Conservation (phyloP, 2,888 invertebrate genomes). For the Chymomyza amoena region DNA sequence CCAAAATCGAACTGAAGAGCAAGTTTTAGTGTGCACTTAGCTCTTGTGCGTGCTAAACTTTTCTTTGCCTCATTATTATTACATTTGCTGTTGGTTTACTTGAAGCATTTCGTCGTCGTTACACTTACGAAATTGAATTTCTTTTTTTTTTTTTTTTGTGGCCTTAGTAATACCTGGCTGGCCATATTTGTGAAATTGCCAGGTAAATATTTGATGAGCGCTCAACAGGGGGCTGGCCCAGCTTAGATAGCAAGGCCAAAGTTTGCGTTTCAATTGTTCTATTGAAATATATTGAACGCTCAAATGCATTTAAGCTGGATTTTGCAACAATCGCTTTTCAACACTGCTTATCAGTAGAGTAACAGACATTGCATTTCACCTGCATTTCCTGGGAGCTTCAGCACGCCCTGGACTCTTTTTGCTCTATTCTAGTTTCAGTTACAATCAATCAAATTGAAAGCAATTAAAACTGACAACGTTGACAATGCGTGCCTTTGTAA, state of each 20-base stretch:
- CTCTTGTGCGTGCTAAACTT: no score
- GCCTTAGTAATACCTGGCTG: conserved; percentile 15
- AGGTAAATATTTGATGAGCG: conserved; percentile 65
- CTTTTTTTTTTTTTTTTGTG: conserved; percentile 24
- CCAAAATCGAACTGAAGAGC: no score
- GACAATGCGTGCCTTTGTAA: background rate
- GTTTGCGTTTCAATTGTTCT: conserved; percentile 22
- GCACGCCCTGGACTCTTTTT: background rate
- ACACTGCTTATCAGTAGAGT: no score
- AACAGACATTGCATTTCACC: no score
- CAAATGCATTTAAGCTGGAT: background rate
- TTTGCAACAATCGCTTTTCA: no score
- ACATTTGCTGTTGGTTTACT: no score
- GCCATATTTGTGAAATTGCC: conserved; percentile 67
- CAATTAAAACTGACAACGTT: background rate
- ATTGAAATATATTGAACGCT: conserved; percentile 31
- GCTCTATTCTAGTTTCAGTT: background rate
- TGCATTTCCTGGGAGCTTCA: background rate
- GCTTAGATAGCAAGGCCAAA: background rate
- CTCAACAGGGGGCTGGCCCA: background rate
- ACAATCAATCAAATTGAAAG: background rate
- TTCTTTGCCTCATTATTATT: no score
- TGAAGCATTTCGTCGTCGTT: conserved; percentile 12
- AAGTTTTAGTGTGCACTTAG: no score
- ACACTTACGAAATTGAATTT: conserved; percentile 64